Percentiles rank a stretch among this genome's conserved stretches.
phyloP scores from a whole-genome alignment of 2,113 vertebrate species.

The Fregetta grallaria region DNA sequence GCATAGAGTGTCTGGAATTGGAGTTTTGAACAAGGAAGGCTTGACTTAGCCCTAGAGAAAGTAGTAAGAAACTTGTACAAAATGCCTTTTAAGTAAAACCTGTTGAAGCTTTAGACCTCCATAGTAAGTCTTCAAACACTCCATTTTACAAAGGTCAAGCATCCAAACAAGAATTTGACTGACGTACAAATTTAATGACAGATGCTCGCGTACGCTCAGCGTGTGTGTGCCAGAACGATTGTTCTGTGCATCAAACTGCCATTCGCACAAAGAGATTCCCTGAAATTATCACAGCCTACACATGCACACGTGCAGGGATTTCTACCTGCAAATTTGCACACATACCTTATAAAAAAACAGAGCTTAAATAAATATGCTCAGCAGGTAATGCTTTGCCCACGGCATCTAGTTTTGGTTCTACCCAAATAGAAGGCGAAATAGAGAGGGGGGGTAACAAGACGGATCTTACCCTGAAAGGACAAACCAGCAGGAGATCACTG shows the following conservation, averaged over 20 bases:
- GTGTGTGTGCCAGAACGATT: neutral
- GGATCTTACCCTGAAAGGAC: neutral
- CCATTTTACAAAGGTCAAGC: neutral
- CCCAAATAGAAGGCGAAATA: rapidly evolving
- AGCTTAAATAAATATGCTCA: neutral
- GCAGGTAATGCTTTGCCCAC: neutral
- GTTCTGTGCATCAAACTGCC: neutral
- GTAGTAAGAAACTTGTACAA: neutral
- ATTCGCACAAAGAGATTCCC: neutral
- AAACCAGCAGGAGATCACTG: neutral
- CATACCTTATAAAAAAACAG: neutral
- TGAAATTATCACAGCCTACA: neutral
- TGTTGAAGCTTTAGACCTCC: neutral
- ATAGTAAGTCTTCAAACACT: neutral
- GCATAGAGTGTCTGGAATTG: neutral
- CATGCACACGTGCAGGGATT: neutral
- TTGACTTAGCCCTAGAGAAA: neutral
- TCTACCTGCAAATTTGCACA: neutral
- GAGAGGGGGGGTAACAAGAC: neutral
- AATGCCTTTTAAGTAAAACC: neutral
- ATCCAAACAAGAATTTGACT: neutral
- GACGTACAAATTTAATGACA: neutral
- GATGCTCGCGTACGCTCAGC: rapidly evolving
- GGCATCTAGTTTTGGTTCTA: neutral
- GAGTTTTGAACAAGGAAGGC: neutral